phyloP scores from a whole-genome alignment of 2,888 invertebrate genomes.

The Cantharis nigra region DNA sequence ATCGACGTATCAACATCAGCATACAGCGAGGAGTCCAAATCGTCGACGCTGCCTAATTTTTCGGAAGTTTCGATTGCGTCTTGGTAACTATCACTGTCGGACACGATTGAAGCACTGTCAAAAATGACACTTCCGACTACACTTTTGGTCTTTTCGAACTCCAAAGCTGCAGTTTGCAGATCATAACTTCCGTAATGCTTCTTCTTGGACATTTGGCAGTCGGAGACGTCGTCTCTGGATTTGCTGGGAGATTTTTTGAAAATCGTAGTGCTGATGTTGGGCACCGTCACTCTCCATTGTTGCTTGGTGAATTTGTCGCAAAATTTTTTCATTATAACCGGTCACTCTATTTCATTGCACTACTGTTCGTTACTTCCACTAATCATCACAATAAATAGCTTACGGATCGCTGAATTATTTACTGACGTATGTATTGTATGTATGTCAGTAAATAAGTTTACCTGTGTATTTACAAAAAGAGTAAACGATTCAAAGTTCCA shows the following conservation, averaged over 20 bases:
- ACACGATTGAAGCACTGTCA: slow-evolving; percentile 36
- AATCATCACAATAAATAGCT: not conserved
- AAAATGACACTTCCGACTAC: slow-evolving; percentile 28
- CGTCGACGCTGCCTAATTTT: slow-evolving; percentile 29
- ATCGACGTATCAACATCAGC: slow-evolving; percentile 18
- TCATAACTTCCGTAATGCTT: slow-evolving; percentile 52
- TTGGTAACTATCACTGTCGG: slow-evolving; percentile 41
- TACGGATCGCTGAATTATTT: slow-evolving; percentile 4
- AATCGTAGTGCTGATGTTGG: slow-evolving; percentile 46
- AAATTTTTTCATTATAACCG: slow-evolving; percentile 51
- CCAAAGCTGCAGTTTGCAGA: slow-evolving; percentile 48
- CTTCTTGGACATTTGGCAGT: slow-evolving; percentile 4
- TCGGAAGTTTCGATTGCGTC: slow-evolving; percentile 41
- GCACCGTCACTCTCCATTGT: slow-evolving; percentile 53
- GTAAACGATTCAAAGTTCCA: slow-evolving; percentile 13
- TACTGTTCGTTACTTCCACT: not conserved
- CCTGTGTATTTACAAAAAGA: slow-evolving; percentile 8
- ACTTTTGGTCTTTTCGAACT: slow-evolving; percentile 39
- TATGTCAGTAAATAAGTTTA: slow-evolving; percentile 24
- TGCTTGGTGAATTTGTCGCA: slow-evolving; percentile 52
- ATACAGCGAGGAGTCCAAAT: slow-evolving; percentile 20
- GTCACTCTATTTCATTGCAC: slow-evolving; percentile 12
- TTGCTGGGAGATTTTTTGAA: slow-evolving; percentile 42
- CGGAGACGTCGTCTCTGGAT: slow-evolving; percentile 27
- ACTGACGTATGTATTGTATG: slow-evolving; percentile 17